Evolutionary conservation across 2,888 invertebrate genomes (phyloP), one percentile per base, ranked within the genome.

Genomic region (Neelides folsomi): DNA sequence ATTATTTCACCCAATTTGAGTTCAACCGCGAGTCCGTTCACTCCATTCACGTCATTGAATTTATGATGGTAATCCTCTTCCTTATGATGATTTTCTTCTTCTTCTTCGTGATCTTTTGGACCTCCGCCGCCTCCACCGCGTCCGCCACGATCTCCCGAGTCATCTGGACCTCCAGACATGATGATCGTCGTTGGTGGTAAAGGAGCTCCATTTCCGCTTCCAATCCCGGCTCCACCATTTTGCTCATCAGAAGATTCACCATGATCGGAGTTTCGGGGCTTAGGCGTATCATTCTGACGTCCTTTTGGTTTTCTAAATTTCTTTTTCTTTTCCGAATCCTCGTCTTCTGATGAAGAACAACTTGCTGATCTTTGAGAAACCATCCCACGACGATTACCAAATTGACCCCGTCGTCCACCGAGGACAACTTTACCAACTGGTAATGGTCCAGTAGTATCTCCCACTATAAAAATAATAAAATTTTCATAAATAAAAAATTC

Each of bases 211-310:
- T 52, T 55, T 12, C 60, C 57, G 16, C 60, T 58, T n/a, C 71
- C 72, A 5, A 72, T 70, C 1, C 71, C 71, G 47, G 69, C 69
- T 3, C 75, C 73, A 19, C 79, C 76, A 2, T 81, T 79, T 68
- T 85, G 85, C 27, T 84, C 84, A 69, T 87, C 86, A 67, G 86
- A 86, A 19, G 85, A 86, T 70, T 86, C 86, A 67, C 86, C 86
- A 71, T 86, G 54, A 44, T 51, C 49, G 36, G 52, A 52, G 15
- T 47, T 49, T 20, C 48, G 49, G 5, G 40, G 19, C 10, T 38
- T 13, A 27, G 35, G 37, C 4, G 37, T 45, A 42, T 55, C 52
- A 50, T 50, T 50, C 19, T 52, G 49, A 34, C 49, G 45, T 10
- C 47, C 16, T 42, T 50, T 49, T 2, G 38, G 52, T n/a, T 47